phyloP scores from a whole-genome alignment of 2,113 vertebrate species.

The chimpanzee (Pan troglodytes) region NHGRI_mPanTro3-v2.1_pri NC_072403.2:26296001-26296500 shows the following conservation, averaged over 20 bases:
- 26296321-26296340: not conserved
- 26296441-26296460: not conserved
- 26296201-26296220: not conserved
- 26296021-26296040: constrained; percentile 46
- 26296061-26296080: constrained; percentile 56
- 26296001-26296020: constrained; percentile 12
- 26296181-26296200: not conserved
- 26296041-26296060: constrained; percentile 57
- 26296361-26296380: not conserved
- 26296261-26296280: not conserved
- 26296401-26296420: not conserved
- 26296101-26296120: not conserved
- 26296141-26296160: constrained; percentile 41
- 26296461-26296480: not conserved
- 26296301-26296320: constrained; percentile 16
- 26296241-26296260: not conserved
- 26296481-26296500: not conserved
- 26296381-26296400: not conserved
- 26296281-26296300: not conserved
- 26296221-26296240: not conserved
- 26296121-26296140: constrained; percentile 44
- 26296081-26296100: constrained; percentile 6
- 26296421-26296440: not conserved
- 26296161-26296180: not conserved
- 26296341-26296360: not conserved